Evolutionary conservation across 2,797 vertebrate genomes (phyloP), one percentile per base, ranked within the genome.

Genomic region (Tauraco hartlaubi): DNA sequence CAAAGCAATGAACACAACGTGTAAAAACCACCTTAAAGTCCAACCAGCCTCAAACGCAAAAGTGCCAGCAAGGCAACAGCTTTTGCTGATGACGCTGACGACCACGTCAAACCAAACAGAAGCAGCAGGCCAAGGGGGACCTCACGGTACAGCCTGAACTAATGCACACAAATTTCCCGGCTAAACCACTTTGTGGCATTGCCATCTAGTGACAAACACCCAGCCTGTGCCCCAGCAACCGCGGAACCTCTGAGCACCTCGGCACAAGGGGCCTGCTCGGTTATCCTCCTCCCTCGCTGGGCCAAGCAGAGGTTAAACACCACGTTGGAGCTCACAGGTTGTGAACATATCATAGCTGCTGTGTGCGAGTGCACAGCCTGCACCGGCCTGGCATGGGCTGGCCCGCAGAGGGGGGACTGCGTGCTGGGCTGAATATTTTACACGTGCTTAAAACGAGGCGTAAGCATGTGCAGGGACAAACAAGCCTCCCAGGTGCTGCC

Each of bases 181-280:
- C 6, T 5, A 41, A 86, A 63, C 6, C 63, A 4, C 41, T 95
- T 74, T 26, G 4, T 62, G 87, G 88, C 86, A 56, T 94, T 96
- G 94, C 87, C 96, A 94, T 72, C 96, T 95, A 90, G 92, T 79
- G 96, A 93, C 73, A 20, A 73, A 31, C 67, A 4, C 33, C 29
- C 46, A 10, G 62, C 58, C 68, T 48, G 48, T 1, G 5, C 35
- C 74, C 2, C 0, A 19, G 51, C 4, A 0, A 35, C 3, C 21
- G 16, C n/a, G 8, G 3, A 35, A 12, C 25, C 26, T 13, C 58
- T 4, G 9, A 61, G 52, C 39, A 9, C 29, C 58, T 21, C 29
- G 2, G 39, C 48, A 12, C 51, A 37, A 43, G 10, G 54, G 41
- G 18, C 29, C 61, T 15, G 28, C 10, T 11, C 4, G 6, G 10